These are phyloP conservation scores for Sebastes reedi DNA, from an alignment of 2,797 vertebrate species.

Conservation along the genomic window DNA sequence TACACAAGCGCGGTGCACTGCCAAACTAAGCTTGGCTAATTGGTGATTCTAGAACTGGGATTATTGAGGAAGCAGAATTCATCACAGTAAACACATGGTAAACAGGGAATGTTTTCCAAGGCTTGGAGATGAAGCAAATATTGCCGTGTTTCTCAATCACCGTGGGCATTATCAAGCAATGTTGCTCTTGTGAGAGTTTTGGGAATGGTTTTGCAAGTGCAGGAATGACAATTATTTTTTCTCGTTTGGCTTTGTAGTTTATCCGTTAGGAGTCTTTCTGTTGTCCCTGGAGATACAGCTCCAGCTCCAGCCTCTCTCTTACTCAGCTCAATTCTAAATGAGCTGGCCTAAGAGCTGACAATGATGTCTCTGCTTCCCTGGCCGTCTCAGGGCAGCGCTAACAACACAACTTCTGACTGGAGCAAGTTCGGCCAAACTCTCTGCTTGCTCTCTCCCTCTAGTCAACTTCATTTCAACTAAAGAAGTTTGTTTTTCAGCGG, in stretches of 20 bases:
- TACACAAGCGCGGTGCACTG: constrained; percentile 42
- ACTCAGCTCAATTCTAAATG: constrained; percentile 12
- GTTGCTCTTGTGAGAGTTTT: not conserved
- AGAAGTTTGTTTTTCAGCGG: constrained; percentile 47
- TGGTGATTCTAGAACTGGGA: constrained; percentile 54
- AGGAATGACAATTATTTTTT: constrained; percentile 4
- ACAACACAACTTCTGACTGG: constrained; percentile 5
- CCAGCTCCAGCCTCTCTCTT: not conserved
- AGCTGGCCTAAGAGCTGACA: constrained; percentile 13
- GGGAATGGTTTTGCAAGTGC: constrained; percentile 9
- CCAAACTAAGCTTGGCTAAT: constrained; percentile 65
- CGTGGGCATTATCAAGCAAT: constrained; percentile 5
- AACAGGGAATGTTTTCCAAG: constrained; percentile 46
- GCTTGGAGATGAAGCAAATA: constrained; percentile 30
- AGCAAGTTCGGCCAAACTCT: constrained; percentile 15
- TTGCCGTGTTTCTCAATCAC: constrained; percentile 8
- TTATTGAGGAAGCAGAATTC: constrained; percentile 59
- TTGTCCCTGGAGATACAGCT: constrained; percentile 7
- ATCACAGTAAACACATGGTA: constrained; percentile 57
- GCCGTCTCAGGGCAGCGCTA: not conserved
- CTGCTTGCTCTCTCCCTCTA: constrained; percentile 5
- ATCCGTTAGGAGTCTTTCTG: not conserved
- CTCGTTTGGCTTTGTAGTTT: not conserved
- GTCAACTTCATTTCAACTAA: constrained; percentile 29
- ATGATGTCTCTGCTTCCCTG: not conserved